These are phyloP conservation scores for Listrodromus nycthemerus DNA, from an alignment of 2,888 invertebrate species.

Conservation along the genomic window DNA sequence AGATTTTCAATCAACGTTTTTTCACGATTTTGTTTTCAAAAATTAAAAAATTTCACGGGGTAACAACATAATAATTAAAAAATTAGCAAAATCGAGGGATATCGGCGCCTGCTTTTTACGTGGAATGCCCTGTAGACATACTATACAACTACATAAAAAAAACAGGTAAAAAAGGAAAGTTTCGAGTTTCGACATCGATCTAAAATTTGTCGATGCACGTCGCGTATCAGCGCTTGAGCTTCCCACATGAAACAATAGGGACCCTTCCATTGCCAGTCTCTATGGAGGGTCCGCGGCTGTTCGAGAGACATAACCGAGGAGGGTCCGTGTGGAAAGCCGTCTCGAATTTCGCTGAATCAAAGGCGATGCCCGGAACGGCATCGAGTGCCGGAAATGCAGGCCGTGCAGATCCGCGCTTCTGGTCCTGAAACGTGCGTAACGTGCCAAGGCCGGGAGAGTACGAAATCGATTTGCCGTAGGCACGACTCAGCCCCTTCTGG, in stretches of 20 bases:
- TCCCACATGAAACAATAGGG: constrained; percentile 82
- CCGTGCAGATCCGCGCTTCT: constrained; percentile 56
- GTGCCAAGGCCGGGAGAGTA: constrained; percentile 57
- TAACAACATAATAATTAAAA: no score
- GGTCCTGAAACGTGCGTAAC: constrained; percentile 40
- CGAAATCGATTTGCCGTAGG: constrained; percentile 81
- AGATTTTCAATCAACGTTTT: no score
- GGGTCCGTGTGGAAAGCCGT: constrained; percentile 80
- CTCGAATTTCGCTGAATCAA: constrained; percentile 85
- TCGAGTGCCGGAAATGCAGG: constrained; percentile 64
- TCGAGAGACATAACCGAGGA: constrained; percentile 30
- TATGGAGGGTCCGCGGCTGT: constrained; percentile 39
- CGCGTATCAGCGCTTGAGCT: constrained; percentile 55
- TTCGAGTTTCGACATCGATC: constrained; percentile 61
- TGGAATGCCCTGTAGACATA: no score
- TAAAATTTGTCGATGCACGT: constrained; percentile 7
- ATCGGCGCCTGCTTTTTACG: no score
- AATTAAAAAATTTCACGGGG: no score
- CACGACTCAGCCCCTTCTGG: constrained; percentile 26
- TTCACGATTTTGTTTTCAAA: no score
- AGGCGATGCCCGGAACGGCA: constrained; percentile 74
- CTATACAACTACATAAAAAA: not conserved
- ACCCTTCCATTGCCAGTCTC: constrained; percentile 8
- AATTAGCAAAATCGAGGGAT: no score
- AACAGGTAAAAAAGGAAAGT: constrained; percentile 25